Base-by-base conservation (phyloP, 2,888 invertebrate genomes). In the Oscheius sp. region DNA sequence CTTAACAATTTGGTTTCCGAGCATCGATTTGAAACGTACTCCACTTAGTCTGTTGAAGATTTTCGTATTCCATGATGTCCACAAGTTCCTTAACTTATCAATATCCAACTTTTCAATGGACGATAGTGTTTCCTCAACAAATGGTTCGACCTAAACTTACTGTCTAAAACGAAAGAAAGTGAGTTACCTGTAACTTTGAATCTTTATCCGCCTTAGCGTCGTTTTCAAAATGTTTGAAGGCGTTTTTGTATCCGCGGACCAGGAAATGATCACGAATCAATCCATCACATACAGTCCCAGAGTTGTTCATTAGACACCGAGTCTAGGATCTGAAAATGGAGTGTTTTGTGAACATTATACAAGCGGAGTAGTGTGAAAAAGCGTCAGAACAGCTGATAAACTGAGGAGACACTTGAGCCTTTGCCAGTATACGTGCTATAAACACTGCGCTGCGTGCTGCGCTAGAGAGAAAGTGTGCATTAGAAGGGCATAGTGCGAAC, bases 61-160 rank as follows among this genome's bases (percentile, higher is more conserved):
- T 42, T 79, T 77, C 32, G 80, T 74, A 51, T 84, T 83, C 78
- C 87, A 83, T 37, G 77, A 78, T 32, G 79, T 76, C 85, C 85
- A 87, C 58, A 86, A 75, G 21, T 66, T 63, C 4, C 74, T 63
- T 1, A 87, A 73, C 13, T 75, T 76, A 29, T 84, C 84, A 29
- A 85, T 81, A 50, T 86, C 82, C 51, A 79, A 73, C 57, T 76
- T 80, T 29, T 87, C 85, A 50, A 87, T 83, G 11, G 79, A 78
- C 32, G 79, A 71, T 48, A 83, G 79, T 58, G 87, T 82, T 71
- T 85, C 85, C 35, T 81, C 78, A 5, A 87, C 81, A 53, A 85
- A 78, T 42, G 79, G 75, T 50, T 85, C 85, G 7, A 85, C 79
- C 86, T 85, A 59, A 62, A 80, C 2, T 50, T 32, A 5, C 4